A percentile compares a stretch with the other conserved stretches of the same genome.
Evolutionary conservation across 2,113 vertebrate genomes (phyloP).

Genomic region (Serilophus lunatus): DNA sequence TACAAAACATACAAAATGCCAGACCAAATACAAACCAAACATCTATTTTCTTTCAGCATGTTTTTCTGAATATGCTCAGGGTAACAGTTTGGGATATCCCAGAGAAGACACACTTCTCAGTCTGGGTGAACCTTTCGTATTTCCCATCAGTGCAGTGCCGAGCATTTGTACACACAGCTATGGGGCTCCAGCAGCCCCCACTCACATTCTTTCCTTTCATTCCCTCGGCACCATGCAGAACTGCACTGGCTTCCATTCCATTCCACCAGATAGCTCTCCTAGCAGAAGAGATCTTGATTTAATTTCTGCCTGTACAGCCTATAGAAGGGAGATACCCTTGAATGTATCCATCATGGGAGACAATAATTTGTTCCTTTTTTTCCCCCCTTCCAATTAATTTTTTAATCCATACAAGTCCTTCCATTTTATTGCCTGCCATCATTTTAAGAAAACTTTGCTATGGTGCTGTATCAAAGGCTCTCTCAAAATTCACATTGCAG

Average conservation of each 20-base stretch:
- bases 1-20: constrained; percentile 5
- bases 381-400: neutral
- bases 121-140: fast-evolving
- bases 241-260: neutral
- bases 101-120: neutral
- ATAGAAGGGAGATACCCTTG: neutral
- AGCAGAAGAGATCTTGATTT: neutral
- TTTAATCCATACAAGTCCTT: neutral
- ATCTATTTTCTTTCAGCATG: neutral
- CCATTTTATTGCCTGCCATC: neutral
- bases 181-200: fast-evolving
- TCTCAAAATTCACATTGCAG: neutral
- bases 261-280: neutral
- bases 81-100: neutral
- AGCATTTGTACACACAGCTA: fast-evolving
- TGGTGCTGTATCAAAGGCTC: fast-evolving
- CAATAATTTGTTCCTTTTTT: neutral
- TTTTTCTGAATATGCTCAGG: neutral
- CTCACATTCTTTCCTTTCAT: neutral
- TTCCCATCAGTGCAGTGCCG: fast-evolving
- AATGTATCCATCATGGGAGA: neutral
- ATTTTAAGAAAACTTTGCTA: neutral
- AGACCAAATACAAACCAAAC: neutral
- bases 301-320: neutral
- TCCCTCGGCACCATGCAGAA: neutral